These are phyloP conservation scores for Myocastor coypus DNA, from an alignment of 2,113 vertebrate genomes.

Conservation along the genomic window DNA sequence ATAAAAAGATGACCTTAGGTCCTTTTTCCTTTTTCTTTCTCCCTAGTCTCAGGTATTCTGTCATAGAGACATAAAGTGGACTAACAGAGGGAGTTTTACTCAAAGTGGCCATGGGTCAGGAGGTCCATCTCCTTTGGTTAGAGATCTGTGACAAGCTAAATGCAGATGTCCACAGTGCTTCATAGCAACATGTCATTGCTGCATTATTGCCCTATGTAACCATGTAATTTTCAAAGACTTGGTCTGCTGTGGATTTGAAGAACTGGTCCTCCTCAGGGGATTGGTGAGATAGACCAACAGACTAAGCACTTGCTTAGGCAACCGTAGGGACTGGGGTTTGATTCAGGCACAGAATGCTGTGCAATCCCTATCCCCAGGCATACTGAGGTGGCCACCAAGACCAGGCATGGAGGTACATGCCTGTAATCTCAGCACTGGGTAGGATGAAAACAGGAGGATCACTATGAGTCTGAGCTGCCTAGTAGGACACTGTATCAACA, in stretches of 20 bases:
- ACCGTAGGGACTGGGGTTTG: no score
- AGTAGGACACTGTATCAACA: no score
- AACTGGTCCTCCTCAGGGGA: background rate
- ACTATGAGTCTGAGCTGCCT: no score
- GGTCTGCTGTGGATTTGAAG: background rate
- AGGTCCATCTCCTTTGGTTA: background rate
- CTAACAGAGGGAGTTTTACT: background rate
- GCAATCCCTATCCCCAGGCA: no score
- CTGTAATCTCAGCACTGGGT: no score
- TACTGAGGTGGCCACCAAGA: no score
- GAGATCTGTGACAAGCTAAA: background rate
- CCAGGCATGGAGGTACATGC: no score
- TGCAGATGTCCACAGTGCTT: background rate
- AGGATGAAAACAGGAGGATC: no score
- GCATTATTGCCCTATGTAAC: background rate
- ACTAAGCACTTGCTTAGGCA: no score
- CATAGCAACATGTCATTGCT: background rate
- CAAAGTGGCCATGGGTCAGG: background rate
- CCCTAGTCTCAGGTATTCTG: background rate
- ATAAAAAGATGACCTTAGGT: background rate
- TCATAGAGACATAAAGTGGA: background rate
- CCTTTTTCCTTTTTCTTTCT: no score
- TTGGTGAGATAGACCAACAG: no score
- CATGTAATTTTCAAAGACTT: constrained; percentile 12
- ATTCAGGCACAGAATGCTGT: no score